These are phyloP conservation scores for Cataglyphis hispanica DNA, from an alignment of 1,140 invertebrate species.

Conservation along the genomic window DNA sequence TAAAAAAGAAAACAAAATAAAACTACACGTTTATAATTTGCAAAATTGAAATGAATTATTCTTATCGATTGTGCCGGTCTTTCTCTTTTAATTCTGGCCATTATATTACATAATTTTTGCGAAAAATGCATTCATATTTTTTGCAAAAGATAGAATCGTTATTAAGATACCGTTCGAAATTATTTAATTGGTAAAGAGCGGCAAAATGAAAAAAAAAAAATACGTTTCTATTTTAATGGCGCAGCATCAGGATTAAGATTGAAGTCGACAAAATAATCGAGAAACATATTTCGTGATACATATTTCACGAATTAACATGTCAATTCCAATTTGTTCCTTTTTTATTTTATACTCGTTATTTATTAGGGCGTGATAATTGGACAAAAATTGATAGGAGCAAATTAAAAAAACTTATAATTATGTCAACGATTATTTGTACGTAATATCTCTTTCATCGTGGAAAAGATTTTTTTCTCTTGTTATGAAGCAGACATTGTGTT, in stretches of 20 bases:
- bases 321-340: neutral
- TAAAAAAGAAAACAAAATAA: neutral
- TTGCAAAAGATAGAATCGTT: neutral
- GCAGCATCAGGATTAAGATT: neutral
- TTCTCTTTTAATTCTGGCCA: neutral
- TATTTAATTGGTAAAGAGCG: neutral
- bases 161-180: slow-evolving; percentile 14
- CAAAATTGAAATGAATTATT: slow-evolving; percentile 28
- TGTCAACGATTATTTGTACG: neutral
- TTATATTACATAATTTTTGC: neutral
- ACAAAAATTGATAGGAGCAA: neutral
- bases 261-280: neutral
- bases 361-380: neutral
- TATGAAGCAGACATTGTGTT: neutral
- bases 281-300: neutral
- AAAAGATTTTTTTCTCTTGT: neutral
- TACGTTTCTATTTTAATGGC: neutral
- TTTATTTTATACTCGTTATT: neutral
- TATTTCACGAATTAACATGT: slow-evolving; percentile 2
- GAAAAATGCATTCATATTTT: neutral
- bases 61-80: neutral
- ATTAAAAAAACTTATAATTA: neutral
- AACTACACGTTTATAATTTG: neutral
- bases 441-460: neutral
- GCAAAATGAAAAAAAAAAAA: neutral